phyloP scores from a whole-genome alignment of 2,797 vertebrate species.

The Spinus olivaceus region DNA sequence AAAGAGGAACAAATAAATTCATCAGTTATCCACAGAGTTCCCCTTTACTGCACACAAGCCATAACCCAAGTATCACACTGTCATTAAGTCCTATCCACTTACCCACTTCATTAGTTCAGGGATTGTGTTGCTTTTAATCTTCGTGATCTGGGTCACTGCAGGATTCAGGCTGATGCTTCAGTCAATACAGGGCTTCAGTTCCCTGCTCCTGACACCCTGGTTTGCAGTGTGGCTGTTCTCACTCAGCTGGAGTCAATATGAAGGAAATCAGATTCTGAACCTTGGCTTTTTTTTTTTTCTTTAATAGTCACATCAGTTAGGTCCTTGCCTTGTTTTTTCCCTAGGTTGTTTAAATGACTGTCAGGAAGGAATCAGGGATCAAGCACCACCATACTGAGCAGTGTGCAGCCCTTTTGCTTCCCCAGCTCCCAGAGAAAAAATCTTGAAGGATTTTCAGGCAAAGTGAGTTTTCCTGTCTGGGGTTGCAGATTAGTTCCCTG shows the following conservation, averaged over 20 bases:
- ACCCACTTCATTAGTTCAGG: slow-evolving; percentile 24
- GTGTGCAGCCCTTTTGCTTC: not conserved
- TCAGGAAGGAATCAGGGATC: not conserved
- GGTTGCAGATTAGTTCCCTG: not conserved
- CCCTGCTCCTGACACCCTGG: not conserved
- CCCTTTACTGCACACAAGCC: not conserved
- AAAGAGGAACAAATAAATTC: not conserved
- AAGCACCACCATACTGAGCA: not conserved
- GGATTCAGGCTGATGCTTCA: slow-evolving; percentile 32
- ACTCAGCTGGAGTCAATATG: not conserved
- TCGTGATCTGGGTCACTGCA: slow-evolving; percentile 3
- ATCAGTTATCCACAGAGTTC: not conserved
- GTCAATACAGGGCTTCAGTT: not conserved
- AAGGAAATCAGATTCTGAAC: not conserved
- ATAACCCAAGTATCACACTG: not conserved
- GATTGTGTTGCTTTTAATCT: slow-evolving; percentile 41
- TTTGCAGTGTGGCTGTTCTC: not conserved
- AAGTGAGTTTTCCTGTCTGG: not conserved
- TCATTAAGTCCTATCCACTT: not conserved
- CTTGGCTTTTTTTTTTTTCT: not conserved
- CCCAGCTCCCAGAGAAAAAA: not conserved
- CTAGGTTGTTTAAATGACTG: not conserved
- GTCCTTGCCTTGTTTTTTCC: not conserved
- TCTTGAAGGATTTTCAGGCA: not conserved
- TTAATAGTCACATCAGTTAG: not conserved